Evolutionary conservation across 2,113 vertebrate species (phyloP).

Genomic region (Forbesichthys agassizii): DNA sequence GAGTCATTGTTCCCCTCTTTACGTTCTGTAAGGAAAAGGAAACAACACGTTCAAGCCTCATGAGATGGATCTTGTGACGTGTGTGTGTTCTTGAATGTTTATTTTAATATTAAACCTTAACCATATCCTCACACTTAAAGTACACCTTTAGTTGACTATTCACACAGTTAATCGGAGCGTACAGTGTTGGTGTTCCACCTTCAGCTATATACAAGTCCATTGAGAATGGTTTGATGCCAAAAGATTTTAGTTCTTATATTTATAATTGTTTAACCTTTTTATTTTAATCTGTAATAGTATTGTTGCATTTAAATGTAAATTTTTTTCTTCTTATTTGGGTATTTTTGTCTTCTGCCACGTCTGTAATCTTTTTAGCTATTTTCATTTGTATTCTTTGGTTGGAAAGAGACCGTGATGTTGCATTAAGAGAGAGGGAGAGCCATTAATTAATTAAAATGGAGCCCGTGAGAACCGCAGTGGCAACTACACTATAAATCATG

Average conservation of each 20-base stretch:
- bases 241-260: no score
- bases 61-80: constrained; percentile 74
- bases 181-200: no score
- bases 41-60: constrained; percentile 32
- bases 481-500: constrained; percentile 60
- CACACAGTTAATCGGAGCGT: background rate
- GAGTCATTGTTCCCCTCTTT: constrained; percentile 65
- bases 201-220: no score
- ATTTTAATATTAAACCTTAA: background rate
- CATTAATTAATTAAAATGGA: constrained; percentile 49
- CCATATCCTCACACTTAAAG: background rate
- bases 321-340: no score
- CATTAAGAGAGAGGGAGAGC: constrained; percentile 16
- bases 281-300: no score
- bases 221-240: no score
- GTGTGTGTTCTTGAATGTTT: background rate
- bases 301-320: no score
- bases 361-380: no score
- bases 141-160: background rate
- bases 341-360: no score
- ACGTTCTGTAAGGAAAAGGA: constrained; percentile 52
- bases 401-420: background rate
- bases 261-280: no score
- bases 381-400: no score
- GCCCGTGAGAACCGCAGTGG: constrained; percentile 43